A percentile compares a stretch with the other conserved stretches of the same genome.
Evolutionary conservation across 2,888 invertebrate genomes (phyloP).

Genomic region (Mesoligia furuncula): DNA sequence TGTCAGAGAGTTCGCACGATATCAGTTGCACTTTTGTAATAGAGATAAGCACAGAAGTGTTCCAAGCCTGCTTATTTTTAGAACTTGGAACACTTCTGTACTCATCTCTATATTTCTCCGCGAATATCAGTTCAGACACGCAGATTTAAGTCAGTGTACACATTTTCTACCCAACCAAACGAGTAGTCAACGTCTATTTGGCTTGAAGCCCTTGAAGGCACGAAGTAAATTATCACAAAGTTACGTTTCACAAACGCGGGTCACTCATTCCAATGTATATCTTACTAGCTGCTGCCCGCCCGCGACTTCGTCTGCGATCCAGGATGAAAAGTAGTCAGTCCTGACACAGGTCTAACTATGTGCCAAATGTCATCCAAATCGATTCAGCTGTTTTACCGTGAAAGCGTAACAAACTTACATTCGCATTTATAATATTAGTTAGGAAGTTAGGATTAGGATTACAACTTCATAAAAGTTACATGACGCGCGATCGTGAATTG

Average conservation of each 20-base stretch:
- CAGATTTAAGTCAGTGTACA: neutral
- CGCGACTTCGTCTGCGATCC: neutral
- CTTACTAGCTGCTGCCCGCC: neutral
- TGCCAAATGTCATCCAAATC: neutral
- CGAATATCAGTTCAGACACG: neutral
- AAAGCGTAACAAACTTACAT: neutral
- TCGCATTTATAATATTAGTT: neutral
- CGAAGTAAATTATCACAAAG: neutral
- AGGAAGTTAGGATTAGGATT: neutral
- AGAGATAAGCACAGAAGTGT: neutral
- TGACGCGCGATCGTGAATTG: neutral
- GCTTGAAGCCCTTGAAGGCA: neutral
- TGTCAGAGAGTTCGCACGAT: conserved; percentile 16
- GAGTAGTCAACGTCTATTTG: neutral
- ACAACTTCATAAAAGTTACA: neutral
- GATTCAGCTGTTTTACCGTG: neutral
- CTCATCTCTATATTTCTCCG: neutral
- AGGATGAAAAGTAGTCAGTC: neutral
- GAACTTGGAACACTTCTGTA: neutral
- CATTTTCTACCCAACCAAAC: neutral
- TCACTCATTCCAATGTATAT: neutral
- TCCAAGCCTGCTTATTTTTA: neutral
- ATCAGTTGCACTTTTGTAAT: conserved; percentile 26
- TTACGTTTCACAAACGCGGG: neutral
- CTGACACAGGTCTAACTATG: neutral